Percentiles rank a stretch among this genome's conserved stretches.
These are phyloP conservation scores for Xanthorhoe designata DNA, from an alignment of 2,888 invertebrate species.

Conservation along the genomic window DNA sequence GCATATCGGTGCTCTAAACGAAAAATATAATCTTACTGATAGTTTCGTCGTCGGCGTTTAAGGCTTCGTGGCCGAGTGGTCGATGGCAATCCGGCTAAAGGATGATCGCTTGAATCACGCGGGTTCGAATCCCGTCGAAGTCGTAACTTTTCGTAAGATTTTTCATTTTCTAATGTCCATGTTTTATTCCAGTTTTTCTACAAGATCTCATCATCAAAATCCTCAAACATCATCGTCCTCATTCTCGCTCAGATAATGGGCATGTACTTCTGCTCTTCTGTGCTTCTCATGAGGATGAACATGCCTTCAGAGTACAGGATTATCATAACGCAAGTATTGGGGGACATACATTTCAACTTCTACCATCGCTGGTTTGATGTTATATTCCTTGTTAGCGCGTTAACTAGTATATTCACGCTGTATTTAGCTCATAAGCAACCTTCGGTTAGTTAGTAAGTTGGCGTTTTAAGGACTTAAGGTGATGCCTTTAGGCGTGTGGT, in stretches of 20 bases:
- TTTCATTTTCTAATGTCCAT: not conserved
- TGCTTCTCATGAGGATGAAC: slow-evolving; percentile 99
- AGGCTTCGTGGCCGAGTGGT: too few species aligned
- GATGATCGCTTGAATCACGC: too few species aligned
- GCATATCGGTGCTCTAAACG: too few species aligned
- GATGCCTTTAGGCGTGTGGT: too few species aligned
- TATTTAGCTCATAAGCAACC: slow-evolving; percentile 97
- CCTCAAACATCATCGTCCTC: slow-evolving; percentile 98
- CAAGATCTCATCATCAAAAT: slow-evolving; percentile 99
- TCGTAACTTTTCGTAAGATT: too few species aligned
- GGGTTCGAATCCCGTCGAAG: too few species aligned
- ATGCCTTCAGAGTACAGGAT: slow-evolving; percentile 99
- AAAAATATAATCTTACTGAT: too few species aligned
- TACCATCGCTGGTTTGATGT: slow-evolving; percentile 99
- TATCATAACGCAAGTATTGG: slow-evolving; percentile 94
- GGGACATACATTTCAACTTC: slow-evolving; percentile 99
- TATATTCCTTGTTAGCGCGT: slow-evolving; percentile 98
- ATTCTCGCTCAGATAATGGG: slow-evolving; percentile 99
- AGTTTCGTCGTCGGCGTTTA: too few species aligned
- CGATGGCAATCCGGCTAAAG: too few species aligned
- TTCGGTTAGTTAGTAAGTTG: slow-evolving; percentile 73
- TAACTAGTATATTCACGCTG: slow-evolving; percentile 97
- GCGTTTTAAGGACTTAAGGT: too few species aligned
- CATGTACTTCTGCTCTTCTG: slow-evolving; percentile 99
- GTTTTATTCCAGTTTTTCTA: slow-evolving; percentile 94